These are phyloP conservation scores for Indri indri DNA, from an alignment of 2,113 vertebrate genomes.

Conservation along the genomic window DNA sequence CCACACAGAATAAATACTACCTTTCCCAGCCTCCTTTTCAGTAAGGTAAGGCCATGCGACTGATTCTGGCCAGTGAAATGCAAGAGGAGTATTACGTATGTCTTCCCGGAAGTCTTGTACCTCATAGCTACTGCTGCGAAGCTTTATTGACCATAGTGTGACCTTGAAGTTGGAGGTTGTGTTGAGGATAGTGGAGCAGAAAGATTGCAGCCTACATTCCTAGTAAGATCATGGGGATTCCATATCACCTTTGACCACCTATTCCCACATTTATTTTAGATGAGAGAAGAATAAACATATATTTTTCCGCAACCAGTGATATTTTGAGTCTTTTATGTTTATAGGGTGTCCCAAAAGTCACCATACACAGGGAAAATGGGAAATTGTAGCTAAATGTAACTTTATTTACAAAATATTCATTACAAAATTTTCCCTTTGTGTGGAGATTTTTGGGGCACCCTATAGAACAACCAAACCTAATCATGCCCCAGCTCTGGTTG, in stretches of 20 bases:
- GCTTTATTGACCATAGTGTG: neutral
- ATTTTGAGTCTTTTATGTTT: neutral
- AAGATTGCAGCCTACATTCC: neutral
- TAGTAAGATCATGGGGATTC: neutral
- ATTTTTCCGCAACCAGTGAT: neutral
- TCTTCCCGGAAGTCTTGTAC: neutral
- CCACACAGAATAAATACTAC: neutral
- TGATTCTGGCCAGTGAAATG: neutral
- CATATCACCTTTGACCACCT: neutral
- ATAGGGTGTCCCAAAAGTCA: no score
- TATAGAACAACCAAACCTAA: neutral
- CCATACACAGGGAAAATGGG: no score
- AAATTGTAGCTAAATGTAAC: no score
- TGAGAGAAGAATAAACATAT: neutral
- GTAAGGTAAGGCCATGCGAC: neutral
- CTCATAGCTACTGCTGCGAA: neutral
- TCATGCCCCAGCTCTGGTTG: no score
- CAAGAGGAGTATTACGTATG: neutral
- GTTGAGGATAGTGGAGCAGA: neutral
- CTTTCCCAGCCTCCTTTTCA: neutral
- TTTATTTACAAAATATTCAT: no score
- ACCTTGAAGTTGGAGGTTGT: neutral
- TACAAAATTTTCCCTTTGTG: no score
- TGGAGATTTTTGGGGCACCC: no score
- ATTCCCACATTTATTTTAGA: neutral